Evolutionary conservation across 2,888 invertebrate species (phyloP), one percentile per base, ranked within the genome.

Genomic region (Hyppa rectilinea): DNA sequence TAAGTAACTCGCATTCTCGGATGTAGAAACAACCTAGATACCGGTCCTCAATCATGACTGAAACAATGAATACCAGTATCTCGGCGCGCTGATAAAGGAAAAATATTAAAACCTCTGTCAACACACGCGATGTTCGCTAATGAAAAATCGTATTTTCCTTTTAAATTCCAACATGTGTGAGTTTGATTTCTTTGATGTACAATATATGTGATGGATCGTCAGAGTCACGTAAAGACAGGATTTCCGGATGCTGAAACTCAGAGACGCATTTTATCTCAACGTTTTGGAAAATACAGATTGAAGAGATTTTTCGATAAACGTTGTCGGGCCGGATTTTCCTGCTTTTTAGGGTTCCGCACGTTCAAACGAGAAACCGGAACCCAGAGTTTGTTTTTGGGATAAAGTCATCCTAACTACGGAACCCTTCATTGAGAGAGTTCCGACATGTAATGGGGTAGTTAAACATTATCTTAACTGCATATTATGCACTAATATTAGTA

Each of bases 111-210:
- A 14, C 2, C 1, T 53, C 26, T n/a, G 47, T 67, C 58, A 68
- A 53, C 36, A 52, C 7, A 29, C 20, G 36, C 43, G 17, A 20
- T 43, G 40, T 73, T 73, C 75, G 53, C 36, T 75, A 59, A n/a
- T 53, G 75, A 72, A 58, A 56, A 36, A 43, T 43, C 14, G 20
- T 12, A 45, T 56, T 72, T 40, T 40, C 10, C 31, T 45, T 61
- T 73, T 36, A 55, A 55, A 63, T 45, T 38, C 43, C n/a, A 26
- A 38, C 12, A 26, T 29, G 29, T 52, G 40, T n/a, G 53, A 67
- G 23, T 50, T 49, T 67, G 49, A 47, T 70, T 52, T 50, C 50
- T 76, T 75, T 75, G 60, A 75, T 50, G 20, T 64, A 9, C 10
- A 36, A 38, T 50, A 38, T 50, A 31, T 49, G 38, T 26, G 26